Evolutionary conservation across 2,113 vertebrate species (phyloP), one percentile per base, ranked within the genome.

Genomic region (Dicentrarchus labrax): DNA sequence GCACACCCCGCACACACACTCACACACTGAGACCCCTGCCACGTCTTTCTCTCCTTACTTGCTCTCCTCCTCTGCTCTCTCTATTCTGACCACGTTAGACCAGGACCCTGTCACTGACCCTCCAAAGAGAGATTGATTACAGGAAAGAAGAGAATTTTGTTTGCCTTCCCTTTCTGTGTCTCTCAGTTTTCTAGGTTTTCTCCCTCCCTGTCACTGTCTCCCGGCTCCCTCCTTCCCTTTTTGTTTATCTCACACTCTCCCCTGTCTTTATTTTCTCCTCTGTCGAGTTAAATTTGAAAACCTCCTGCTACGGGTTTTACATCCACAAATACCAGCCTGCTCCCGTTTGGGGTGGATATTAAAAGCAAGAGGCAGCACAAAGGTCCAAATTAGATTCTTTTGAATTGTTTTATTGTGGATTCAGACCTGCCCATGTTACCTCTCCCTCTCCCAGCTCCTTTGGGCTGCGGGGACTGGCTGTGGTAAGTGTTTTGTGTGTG

Each of bases 81-180:
- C 81, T 70, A 91, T 92, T 92, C 89, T 68, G 70, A 83, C 91
- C 92, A 92, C 86, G 85, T 91, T 84, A 64, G 83, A 91, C 71
- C 88, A 81, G 86, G 88, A 91, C 91, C 92, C 85, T 73, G 91
- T 91, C 86, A 50, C 74, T 87, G 88, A 89, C 80, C 89, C 88
- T 78, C 86, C 87, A 92, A 92, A 93, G 85, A 88, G 86, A 93
- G 93, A 93, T 93, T 92, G 92, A 94, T 94, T 87, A 93, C 91
- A 91, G 89, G 92, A 92, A 93, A 87, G 66, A 24, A 38, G 81
- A 87, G 80, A 72, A 86, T 91, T 93, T 93, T 87, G 60, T 91
- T 86, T 84, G 87, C 81, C 76, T 82, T 76, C 76, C 77, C 66
- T 51, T 51, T 85, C 73, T 83, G 39, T 21, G 54, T 67, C 13